Evolutionary conservation across 2,797 vertebrate genomes (phyloP), one percentile per base, ranked within the genome.

Genomic region (Sebastiscus albofasciatus): DNA sequence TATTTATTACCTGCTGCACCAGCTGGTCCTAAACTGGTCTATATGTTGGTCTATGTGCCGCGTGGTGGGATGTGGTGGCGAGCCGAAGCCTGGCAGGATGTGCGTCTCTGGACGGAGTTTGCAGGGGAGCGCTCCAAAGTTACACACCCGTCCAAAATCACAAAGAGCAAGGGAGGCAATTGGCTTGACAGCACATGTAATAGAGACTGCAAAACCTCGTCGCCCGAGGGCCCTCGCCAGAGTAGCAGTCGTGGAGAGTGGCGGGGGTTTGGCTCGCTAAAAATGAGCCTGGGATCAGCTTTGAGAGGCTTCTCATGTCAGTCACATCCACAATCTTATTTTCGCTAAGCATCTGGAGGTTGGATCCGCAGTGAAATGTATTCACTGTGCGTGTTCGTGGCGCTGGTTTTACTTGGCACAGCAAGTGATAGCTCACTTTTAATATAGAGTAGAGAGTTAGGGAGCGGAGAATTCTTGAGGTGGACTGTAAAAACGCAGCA

Each of bases 361-460:
- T 67, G 87, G 80, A 79, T 69, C 75, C 16, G 56, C 72, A 52
- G 61, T 83, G 82, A 90, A 91, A 91, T 79, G 78, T 72, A 76
- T 72, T 86, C 83, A 27, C 77, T 59, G 85, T 84, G 87, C 84
- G 84, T 86, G 88, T 89, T 74, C 82, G 68, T 76, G 82, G 82
- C 85, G 29, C 82, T 34, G 89, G 93, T 94, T 94, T 94, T 82
- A 72, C 92, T 95, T 95, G 94, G 93, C 94, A 88, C 87, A 4
- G 71, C 72, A 4, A 87, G 74, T 59, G 91, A 93, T 92, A 67
- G 89, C 92, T 93, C 87, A 70, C 87, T 93, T 92, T 93, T 92
- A 90, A 94, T 88, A 87, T 71, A 82, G 90, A 92, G 91, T 26
- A 68, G 87, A 72, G 86, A 71, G 81, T 52, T 65, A 66, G 77